These are phyloP conservation scores for Toxotes chatareus DNA, from an alignment of 2,113 vertebrate species.

Conservation along the genomic window DNA sequence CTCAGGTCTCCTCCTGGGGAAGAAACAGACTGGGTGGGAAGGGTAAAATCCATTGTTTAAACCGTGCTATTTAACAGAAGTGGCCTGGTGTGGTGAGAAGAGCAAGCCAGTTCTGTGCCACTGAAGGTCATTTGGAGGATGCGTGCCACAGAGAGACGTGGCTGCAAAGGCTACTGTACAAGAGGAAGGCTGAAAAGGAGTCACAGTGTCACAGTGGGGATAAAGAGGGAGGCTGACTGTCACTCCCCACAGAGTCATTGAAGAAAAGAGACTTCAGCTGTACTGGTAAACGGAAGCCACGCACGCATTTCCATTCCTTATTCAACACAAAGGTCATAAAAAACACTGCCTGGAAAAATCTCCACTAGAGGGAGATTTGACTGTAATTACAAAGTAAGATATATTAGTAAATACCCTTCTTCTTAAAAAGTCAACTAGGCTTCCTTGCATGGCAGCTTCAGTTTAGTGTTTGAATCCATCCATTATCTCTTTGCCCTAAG, in stretches of 20 bases:
- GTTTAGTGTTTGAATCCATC: slow-evolving; percentile 38
- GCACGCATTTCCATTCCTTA: not conserved
- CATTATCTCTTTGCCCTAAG: slow-evolving; percentile 36
- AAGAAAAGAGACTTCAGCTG: slow-evolving; percentile 21
- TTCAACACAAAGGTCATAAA: slow-evolving; percentile 8
- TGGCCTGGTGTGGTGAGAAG: slow-evolving; percentile 35
- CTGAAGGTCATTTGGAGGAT: slow-evolving; percentile 78
- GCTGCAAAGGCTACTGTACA: slow-evolving; percentile 46
- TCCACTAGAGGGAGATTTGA: not conserved
- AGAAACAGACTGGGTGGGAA: slow-evolving; percentile 37
- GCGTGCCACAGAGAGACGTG: slow-evolving; percentile 48
- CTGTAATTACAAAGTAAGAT: slow-evolving; percentile 30
- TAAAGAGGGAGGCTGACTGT: slow-evolving; percentile 13
- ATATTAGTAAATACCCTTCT: not conserved
- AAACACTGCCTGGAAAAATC: not conserved
- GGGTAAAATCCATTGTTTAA: slow-evolving; percentile 50
- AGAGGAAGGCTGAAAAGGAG: slow-evolving; percentile 42
- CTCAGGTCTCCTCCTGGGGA: slow-evolving; percentile 50
- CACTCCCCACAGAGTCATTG: slow-evolving; percentile 17
- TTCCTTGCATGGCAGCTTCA: slow-evolving; percentile 36
- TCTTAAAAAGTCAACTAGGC: slow-evolving; percentile 5
- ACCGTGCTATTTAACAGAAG: slow-evolving; percentile 51
- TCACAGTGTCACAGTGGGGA: slow-evolving; percentile 35
- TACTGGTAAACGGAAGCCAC: not conserved
- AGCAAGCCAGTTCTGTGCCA: slow-evolving; percentile 54